Conservation (phyloP, 1,140 invertebrate genomes). For the Musca vetustissima region DNA sequence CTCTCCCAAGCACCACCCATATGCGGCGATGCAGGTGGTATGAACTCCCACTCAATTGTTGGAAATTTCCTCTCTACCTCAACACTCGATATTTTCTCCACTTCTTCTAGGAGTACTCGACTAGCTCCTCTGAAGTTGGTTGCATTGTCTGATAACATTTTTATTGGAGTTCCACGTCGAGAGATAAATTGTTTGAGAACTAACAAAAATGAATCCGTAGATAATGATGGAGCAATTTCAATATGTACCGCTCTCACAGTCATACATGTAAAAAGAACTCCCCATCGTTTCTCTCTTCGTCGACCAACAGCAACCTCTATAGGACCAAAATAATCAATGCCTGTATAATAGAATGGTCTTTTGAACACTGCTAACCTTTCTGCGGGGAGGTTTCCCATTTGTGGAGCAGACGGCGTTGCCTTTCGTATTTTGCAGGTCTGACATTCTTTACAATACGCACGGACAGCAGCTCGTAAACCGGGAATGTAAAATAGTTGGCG, state of each 20-base stretch:
- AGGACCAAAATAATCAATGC: slow-evolving; percentile 40
- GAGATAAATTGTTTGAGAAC: too few relatives aligned
- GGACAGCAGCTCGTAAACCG: not conserved
- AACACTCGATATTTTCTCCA: too few relatives aligned
- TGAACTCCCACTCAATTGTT: slow-evolving; percentile 23
- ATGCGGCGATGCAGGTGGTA: slow-evolving; percentile 11
- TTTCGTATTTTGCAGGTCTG: not conserved
- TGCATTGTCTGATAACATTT: too few relatives aligned
- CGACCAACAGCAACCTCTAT: slow-evolving; percentile 35
- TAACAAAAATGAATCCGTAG: too few relatives aligned
- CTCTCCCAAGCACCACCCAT: too few relatives aligned
- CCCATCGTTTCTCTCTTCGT: slow-evolving; percentile 23
- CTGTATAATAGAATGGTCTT: not conserved
- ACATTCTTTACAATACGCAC: not conserved
- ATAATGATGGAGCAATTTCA: too few relatives aligned
- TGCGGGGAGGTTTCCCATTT: not conserved
- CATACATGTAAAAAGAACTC: slow-evolving; percentile 17
- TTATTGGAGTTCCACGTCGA: too few relatives aligned
- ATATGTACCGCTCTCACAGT: slow-evolving; percentile 27
- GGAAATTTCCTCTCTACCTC: slow-evolving; percentile 9
- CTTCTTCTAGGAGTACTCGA: too few relatives aligned
- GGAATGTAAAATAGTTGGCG: not conserved
- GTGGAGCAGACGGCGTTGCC: not conserved
- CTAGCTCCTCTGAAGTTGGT: too few relatives aligned
- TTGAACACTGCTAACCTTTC: not conserved